These are phyloP conservation scores for Chalcis sispes DNA, from an alignment of 2,888 invertebrate species.

Conservation along the genomic window DNA sequence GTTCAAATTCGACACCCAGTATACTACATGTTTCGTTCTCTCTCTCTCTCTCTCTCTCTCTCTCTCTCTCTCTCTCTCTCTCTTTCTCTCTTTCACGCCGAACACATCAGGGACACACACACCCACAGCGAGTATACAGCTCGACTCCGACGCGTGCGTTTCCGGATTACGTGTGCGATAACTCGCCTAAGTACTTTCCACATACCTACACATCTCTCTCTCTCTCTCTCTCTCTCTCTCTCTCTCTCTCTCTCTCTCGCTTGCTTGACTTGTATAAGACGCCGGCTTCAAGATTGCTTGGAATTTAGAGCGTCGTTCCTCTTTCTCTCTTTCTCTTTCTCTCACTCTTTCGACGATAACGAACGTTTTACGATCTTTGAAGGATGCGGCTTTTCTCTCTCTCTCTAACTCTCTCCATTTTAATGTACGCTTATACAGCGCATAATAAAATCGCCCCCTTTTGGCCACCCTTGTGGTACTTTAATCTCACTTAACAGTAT, in stretches of 20 bases:
- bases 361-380: conserved; percentile 46
- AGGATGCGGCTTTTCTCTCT: conserved; percentile 22
- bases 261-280: not conserved
- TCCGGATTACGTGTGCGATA: conserved; percentile 48
- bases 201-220: conserved; percentile 24
- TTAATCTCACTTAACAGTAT: too few species aligned
- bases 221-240: not conserved
- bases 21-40: conserved; percentile 11
- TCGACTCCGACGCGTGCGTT: conserved; percentile 17
- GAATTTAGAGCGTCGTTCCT: conserved; percentile 56
- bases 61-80: too few species aligned
- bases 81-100: too few species aligned
- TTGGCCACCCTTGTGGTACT: too few species aligned
- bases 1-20: not conserved
- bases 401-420: too few species aligned
- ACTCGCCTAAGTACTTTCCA: conserved; percentile 43
- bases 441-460: conserved; percentile 31
- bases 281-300: conserved; percentile 30
- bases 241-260: not conserved
- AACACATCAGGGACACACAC: too few species aligned
- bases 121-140: too few species aligned
- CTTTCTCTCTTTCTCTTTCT: too few species aligned
- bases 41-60: too few species aligned
- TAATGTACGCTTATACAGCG: not conserved
- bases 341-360: conserved; percentile 39